Percentiles rank a stretch among this genome's conserved stretches.
These are phyloP conservation scores for Heterodera schachtii DNA, from an alignment of 1,140 invertebrate species.

Conservation along the genomic window DNA sequence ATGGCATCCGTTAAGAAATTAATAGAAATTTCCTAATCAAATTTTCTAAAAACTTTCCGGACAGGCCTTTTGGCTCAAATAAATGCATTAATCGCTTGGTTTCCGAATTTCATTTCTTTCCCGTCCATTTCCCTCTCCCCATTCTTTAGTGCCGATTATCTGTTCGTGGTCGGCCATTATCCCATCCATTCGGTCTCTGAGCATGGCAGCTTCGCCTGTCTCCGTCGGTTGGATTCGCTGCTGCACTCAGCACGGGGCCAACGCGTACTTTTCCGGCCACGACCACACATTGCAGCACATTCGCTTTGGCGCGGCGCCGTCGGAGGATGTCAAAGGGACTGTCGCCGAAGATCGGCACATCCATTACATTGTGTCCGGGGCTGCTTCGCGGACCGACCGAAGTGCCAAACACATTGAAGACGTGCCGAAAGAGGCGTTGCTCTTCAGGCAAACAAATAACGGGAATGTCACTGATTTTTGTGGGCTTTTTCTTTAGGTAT, in stretches of 20 bases:
- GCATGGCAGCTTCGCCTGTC: conserved; percentile 68
- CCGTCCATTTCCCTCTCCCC: too few relatives aligned
- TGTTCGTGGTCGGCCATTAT: conserved; percentile 70
- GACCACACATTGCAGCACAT: conserved; percentile 66
- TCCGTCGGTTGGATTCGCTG: conserved; percentile 67
- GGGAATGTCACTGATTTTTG: conserved; percentile 19
- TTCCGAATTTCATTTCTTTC: neutral
- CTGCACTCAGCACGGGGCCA: conserved; percentile 68
- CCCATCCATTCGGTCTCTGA: conserved; percentile 69
- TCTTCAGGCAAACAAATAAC: conserved; percentile 37
- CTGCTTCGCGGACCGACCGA: conserved; percentile 55
- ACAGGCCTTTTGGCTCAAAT: too few relatives aligned
- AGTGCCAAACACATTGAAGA: conserved; percentile 42
- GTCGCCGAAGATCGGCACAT: conserved; percentile 49
- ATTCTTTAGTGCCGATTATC: conserved; percentile 68
- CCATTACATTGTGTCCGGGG: conserved; percentile 59
- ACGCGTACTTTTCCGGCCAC: conserved; percentile 69
- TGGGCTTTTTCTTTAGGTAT: conserved; percentile 36
- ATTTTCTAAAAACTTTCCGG: too few relatives aligned
- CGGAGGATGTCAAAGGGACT: conserved; percentile 6
- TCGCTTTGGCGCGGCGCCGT: conserved; percentile 22
- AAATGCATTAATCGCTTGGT: too few relatives aligned
- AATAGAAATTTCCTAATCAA: too few relatives aligned
- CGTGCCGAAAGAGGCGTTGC: conserved; percentile 28
- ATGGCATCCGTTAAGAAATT: too few relatives aligned